Conservation (phyloP, 2,113 vertebrate genomes). For the Grammomys dolichurus region DNA sequence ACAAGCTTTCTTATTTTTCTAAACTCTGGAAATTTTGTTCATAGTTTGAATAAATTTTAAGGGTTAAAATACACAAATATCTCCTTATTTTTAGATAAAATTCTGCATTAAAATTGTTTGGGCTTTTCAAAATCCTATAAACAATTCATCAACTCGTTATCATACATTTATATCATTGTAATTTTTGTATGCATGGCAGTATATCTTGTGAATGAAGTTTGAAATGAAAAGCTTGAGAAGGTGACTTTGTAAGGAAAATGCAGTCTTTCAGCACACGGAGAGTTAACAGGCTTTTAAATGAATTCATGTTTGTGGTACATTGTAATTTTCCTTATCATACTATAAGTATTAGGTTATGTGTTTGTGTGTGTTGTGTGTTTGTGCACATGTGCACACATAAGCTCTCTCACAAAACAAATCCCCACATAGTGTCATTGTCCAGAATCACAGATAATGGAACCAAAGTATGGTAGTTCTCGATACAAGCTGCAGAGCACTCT, state of each 20-base stretch:
- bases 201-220: slow-evolving; percentile 65
- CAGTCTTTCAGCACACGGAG: neutral
- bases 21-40: slow-evolving; percentile 20
- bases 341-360: neutral
- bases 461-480: slow-evolving; percentile 39
- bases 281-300: slow-evolving; percentile 15
- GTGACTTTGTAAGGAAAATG: slow-evolving; percentile 50
- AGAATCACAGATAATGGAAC: slow-evolving; percentile 35
- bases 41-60: slow-evolving; percentile 48
- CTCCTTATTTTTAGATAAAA: slow-evolving; percentile 60
- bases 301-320: slow-evolving; percentile 28
- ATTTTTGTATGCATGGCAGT: slow-evolving; percentile 22
- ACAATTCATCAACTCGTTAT: neutral
- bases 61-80: slow-evolving; percentile 42
- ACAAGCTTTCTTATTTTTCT: slow-evolving; percentile 55
- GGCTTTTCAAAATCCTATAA: slow-evolving; percentile 6
- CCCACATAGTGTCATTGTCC: neutral
- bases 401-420: neutral
- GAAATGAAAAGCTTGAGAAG: slow-evolving; percentile 49
- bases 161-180: slow-evolving; percentile 37
- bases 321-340: slow-evolving; percentile 53
- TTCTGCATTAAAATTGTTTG: slow-evolving; percentile 52
- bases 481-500: slow-evolving; percentile 12
- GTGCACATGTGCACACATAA: neutral
- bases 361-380: neutral